Percentiles rank a stretch among this genome's conserved stretches.
Conservation (phyloP, 2,113 vertebrate genomes). For the Myodes glareolus region DNA sequence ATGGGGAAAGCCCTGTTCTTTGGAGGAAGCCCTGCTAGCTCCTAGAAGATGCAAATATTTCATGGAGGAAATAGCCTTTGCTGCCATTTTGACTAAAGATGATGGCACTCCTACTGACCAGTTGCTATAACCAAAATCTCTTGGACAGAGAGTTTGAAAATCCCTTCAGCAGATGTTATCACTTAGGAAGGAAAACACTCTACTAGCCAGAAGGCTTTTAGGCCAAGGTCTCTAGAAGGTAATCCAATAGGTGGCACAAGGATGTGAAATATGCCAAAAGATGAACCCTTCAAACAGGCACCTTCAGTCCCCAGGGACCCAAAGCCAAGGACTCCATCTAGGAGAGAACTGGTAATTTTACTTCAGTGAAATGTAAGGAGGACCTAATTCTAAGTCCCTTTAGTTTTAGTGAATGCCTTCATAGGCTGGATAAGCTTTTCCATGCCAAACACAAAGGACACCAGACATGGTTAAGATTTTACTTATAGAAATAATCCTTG, state of each 20-base stretch:
- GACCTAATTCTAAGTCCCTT: neutral
- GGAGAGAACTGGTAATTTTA: neutral
- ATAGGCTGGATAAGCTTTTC: neutral
- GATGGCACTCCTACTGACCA: neutral
- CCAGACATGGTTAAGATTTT: neutral
- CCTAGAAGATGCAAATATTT: neutral
- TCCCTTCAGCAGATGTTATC: neutral
- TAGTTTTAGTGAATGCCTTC: neutral
- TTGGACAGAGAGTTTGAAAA: neutral
- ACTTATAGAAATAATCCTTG: neutral
- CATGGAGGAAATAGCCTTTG: neutral
- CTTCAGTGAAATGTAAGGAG: neutral
- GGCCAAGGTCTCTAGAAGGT: neutral
- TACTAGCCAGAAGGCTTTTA: neutral
- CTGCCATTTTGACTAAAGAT: neutral
- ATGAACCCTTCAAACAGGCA: neutral
- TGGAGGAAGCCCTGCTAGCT: neutral
- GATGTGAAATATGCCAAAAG: neutral
- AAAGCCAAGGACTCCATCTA: neutral
- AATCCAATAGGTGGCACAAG: neutral
- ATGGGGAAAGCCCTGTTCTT: neutral
- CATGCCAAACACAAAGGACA: neutral
- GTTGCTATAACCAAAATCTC: neutral
- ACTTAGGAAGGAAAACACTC: neutral
- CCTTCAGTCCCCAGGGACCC: neutral